Base-by-base conservation (phyloP, 2,113 vertebrate genomes). In the Mesoclemmys tuberculata region DNA sequence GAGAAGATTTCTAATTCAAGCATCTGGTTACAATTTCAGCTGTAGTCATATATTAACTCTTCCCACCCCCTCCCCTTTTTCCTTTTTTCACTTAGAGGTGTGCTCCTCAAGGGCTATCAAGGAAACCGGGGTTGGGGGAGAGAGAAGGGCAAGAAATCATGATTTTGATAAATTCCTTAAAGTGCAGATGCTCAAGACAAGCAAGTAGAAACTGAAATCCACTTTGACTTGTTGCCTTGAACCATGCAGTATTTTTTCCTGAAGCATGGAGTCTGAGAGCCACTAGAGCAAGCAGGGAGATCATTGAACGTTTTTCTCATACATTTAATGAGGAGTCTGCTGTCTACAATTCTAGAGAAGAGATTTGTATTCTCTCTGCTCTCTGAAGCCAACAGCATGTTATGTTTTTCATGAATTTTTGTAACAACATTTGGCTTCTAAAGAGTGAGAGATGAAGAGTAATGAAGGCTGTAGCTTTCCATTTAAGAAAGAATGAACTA, bases 1-100 rank as follows among this genome's bases (percentile, higher is more conserved):
- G 44, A 87, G 83, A 71, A 90, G 85, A 80, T 61, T 80, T 90
- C 87, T 93, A 92, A 94, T 92, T 84, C 85, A 58, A 90, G 83
- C 91, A 87, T 58, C 90, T 86, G 88, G 52, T 87, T 88, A 89
- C 31, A 24, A 89, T 46, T 83, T 74, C 49, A 52, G n/a, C 48
- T 55, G 78, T 55, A 82, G 75, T 7, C 31, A 86, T 80, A 31
- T 3, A 58, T 54, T 55, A 78, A 92, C 71, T 52, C 18, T 55
- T 26, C 18, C n/a, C n/a, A n/a, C n/a, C n/a, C n/a, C n/a, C n/a
- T n/a, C n/a, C n/a, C n/a, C n/a, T n/a, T 11, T 85, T 85, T 49
- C 46, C 58, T 41, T 51, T 38, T 81, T 55, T 54, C 68, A 38
- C 52, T 31, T 90, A 81, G n/a, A 64, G 56, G 31, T 31, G 6